Base-by-base conservation (phyloP, 1,140 invertebrate genomes). In the Pachypeltis micranthus region DNA sequence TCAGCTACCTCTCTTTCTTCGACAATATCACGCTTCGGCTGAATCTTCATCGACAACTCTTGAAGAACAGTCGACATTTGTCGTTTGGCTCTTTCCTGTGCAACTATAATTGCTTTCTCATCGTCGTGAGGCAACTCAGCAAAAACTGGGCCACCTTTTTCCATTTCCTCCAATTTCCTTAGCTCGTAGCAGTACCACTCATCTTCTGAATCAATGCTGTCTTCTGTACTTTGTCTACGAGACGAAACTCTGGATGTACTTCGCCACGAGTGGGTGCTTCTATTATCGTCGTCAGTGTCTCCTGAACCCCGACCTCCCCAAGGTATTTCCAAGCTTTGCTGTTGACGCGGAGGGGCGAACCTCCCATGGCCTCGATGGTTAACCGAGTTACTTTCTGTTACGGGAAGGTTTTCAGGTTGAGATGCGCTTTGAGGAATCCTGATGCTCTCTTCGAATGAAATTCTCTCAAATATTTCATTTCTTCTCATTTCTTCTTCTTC, bases 161-260 rank as follows among this genome's bases (percentile, higher is more conserved):
- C 91, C 70, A 93, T 78, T 76, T 92, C 87, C 74, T 93, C 88
- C 34, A 94, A 72, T 74, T 93, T 91, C 54, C 86, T 78, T 59
- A 93, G 70, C 70, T 93, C 91, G 72, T 94, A 91, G 66, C 87
- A 88, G 69, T 92, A 94, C 86, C 91, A 94, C 76, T 93, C 90
- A 71, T 94, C 91, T 74, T 94, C 91, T 44, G 87, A 90, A 73
- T 94, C 91, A 62, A 94, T 93, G 63, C 88, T 91, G 68, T 94
- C 91, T 76, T 93, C 91, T 0, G 91, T 93, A 72, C 90, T 92
- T 76, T 94, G 90, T 34, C 90, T 76, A 69, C 90, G 79, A 1
- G 90, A 93, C 2, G 89, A 91, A n/a, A 89, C 86, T 66, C 87
- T 77, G 0, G 89, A 92, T 1, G 87, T 85, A 69, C 88, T 91